phyloP scores from a whole-genome alignment of 2,797 vertebrate genomes.

The Echeneis naucrates region DNA sequence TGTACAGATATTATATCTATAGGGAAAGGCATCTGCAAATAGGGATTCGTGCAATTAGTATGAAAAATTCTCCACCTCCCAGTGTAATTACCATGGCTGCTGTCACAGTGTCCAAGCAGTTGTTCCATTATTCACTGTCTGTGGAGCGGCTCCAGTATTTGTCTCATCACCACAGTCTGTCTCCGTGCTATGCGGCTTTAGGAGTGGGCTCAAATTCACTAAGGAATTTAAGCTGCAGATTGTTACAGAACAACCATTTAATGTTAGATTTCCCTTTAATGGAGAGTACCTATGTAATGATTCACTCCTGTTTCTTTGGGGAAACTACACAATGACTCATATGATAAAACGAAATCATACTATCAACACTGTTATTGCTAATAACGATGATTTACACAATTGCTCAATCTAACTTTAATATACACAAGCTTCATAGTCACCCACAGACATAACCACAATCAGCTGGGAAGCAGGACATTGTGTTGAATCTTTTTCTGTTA shows the following conservation, averaged over 20 bases:
- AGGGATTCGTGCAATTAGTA: neutral
- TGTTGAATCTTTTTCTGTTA: conserved; percentile 1
- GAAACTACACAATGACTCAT: neutral
- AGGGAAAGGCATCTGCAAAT: conserved; percentile 1
- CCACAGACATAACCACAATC: neutral
- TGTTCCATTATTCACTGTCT: conserved; percentile 43
- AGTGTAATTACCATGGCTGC: conserved; percentile 34
- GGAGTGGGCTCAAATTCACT: neutral
- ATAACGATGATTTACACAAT: neutral
- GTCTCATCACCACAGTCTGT: conserved; percentile 17
- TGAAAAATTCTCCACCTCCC: conserved; percentile 8
- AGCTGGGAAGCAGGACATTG: neutral
- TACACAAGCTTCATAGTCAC: neutral
- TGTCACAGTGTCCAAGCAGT: conserved; percentile 33
- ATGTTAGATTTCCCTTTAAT: neutral
- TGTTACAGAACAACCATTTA: neutral
- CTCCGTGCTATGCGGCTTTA: neutral
- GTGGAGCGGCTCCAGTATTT: conserved; percentile 41
- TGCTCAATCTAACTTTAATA: conserved; percentile 7
- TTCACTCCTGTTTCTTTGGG: neutral
- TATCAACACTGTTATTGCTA: neutral
- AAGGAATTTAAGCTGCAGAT: neutral
- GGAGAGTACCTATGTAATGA: neutral
- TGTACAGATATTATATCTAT: conserved; percentile 1
- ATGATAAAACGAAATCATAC: conserved; percentile 1